Evolutionary conservation across 2,797 vertebrate species (phyloP).

Genomic region (Coregonus ussuriensis): DNA sequence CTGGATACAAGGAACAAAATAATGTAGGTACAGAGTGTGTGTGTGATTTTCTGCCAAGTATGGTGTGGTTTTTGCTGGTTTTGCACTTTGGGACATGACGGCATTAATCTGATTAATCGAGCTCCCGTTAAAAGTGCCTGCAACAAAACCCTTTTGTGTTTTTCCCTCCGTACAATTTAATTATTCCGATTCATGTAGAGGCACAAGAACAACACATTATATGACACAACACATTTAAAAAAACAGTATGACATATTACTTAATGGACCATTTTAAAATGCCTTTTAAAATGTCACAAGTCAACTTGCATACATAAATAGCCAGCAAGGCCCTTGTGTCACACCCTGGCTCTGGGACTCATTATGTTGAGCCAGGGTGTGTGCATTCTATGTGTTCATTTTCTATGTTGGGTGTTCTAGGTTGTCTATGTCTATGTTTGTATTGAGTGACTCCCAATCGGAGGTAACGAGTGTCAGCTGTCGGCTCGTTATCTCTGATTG

Average conservation of each 20-base stretch:
- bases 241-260: background rate
- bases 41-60: background rate
- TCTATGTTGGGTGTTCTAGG: too few species aligned
- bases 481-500: too few species aligned
- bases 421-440: too few species aligned
- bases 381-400: too few species aligned
- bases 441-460: too few species aligned
- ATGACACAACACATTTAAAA: background rate
- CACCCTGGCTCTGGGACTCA: too few species aligned
- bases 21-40: conserved; percentile 16
- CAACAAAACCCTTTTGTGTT: background rate
- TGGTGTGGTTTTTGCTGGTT: background rate
- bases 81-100: background rate
- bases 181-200: background rate
- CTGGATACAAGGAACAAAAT: conserved; percentile 23
- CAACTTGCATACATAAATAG: background rate
- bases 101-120: background rate
- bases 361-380: too few species aligned
- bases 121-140: background rate
- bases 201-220: background rate
- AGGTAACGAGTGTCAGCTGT: too few species aligned
- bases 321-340: background rate
- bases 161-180: background rate
- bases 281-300: background rate
- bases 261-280: background rate